phyloP scores from a whole-genome alignment of 2,888 invertebrate genomes.

The Sialis fuliginosa region DNA sequence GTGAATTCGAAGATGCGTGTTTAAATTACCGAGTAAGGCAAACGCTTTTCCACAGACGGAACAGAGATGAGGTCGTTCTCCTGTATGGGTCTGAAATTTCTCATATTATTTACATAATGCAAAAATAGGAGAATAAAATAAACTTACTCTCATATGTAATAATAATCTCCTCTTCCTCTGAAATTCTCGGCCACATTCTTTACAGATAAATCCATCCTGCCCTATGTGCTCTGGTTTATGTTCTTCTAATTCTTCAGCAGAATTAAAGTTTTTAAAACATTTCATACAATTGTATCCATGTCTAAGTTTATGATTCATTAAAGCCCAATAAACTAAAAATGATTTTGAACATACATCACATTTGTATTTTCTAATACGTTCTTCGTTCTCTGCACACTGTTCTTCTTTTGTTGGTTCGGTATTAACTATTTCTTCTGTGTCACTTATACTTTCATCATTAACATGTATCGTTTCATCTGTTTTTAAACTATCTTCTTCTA shows the following conservation, averaged over 20 bases:
- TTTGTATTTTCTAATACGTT: background rate
- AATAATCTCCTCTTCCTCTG: constrained; percentile 12
- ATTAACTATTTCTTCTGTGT: background rate
- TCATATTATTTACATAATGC: background rate
- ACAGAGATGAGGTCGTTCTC: constrained; percentile 4
- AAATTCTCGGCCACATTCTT: constrained; percentile 13
- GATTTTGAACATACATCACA: constrained; percentile 3
- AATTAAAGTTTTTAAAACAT: constrained; percentile 1
- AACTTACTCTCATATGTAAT: constrained; percentile 11
- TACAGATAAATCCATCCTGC: constrained; percentile 12
- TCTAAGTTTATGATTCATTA: background rate
- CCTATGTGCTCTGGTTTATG: constrained; percentile 10
- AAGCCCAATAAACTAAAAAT: constrained; percentile 1
- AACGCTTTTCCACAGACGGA: constrained; percentile 7
- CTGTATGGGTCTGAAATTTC: constrained; percentile 2
- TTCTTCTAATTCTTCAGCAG: constrained; percentile 4
- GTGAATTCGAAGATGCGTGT: constrained; percentile 13
- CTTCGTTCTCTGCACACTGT: background rate
- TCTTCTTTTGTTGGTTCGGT: background rate
- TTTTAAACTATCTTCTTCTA: background rate
- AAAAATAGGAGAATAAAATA: background rate
- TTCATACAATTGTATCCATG: constrained; percentile 1
- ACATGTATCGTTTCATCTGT: background rate
- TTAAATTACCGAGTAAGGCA: constrained; percentile 7
- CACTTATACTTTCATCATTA: background rate